Conservation (phyloP, 2,113 vertebrate species). For the Macaca mulatta region DNA sequence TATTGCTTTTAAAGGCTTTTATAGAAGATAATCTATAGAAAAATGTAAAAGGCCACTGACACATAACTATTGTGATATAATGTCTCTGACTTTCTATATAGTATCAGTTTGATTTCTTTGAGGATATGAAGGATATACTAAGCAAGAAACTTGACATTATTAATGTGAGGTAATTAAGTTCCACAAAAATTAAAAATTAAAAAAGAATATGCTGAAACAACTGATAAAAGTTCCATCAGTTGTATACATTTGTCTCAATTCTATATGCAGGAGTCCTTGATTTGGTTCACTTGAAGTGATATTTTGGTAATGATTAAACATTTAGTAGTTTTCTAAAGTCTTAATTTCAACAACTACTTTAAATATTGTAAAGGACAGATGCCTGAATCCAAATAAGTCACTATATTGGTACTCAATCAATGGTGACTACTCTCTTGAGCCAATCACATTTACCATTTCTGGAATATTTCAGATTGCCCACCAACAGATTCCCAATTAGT, state of each 20-base stretch:
- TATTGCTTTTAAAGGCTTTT: conserved; percentile 57
- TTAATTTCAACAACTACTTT: neutral
- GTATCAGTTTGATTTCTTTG: conserved; percentile 55
- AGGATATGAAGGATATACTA: conserved; percentile 42
- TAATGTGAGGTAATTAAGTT: conserved; percentile 61
- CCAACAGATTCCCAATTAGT: neutral
- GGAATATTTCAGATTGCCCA: neutral
- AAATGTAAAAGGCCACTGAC: conserved; percentile 20
- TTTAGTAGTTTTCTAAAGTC: neutral
- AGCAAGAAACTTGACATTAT: conserved; percentile 43
- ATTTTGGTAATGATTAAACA: neutral
- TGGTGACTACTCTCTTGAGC: neutral
- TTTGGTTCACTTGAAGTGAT: neutral
- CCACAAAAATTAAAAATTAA: neutral
- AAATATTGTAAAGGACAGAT: neutral
- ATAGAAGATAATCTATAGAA: conserved; percentile 6
- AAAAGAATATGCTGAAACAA: neutral
- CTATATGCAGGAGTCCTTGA: neutral
- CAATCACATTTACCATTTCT: neutral
- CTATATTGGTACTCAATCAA: neutral
- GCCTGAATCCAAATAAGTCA: neutral
- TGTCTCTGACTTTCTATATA: conserved; percentile 8
- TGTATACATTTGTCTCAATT: neutral
- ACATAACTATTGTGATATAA: conserved; percentile 13
- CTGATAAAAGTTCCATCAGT: neutral